Evolutionary conservation across 1,140 invertebrate genomes (phyloP).

Genomic region (Trichonephila clavipes): DNA sequence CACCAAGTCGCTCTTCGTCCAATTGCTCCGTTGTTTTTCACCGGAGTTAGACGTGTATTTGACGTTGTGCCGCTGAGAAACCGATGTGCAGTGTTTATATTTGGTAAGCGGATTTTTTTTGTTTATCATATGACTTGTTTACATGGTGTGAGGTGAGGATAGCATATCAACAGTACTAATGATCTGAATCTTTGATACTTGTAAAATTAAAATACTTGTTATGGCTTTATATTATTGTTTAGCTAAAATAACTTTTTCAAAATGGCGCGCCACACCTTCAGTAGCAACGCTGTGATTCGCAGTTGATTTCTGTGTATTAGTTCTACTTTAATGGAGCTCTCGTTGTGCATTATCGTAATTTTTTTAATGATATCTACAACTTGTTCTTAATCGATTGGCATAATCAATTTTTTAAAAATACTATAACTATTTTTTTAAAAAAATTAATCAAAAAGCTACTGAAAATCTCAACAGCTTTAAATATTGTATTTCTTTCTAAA

Average conservation of each 20-base stretch:
- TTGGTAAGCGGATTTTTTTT: neutral
- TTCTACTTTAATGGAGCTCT: no score
- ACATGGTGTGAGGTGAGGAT: neutral
- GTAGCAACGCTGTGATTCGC: neutral
- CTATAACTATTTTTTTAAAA: no score
- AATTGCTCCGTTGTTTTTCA: neutral
- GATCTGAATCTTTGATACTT: neutral
- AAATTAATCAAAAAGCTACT: no score
- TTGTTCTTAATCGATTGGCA: no score
- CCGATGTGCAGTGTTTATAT: neutral
- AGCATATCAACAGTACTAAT: neutral
- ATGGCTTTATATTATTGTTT: neutral
- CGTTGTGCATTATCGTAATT: no score
- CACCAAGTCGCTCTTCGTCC: neutral
- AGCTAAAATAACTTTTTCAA: neutral
- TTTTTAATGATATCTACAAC: no score
- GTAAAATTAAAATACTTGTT: no score
- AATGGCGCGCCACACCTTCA: neutral
- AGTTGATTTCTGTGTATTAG: neutral
- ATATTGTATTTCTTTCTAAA: no score
- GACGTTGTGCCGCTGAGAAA: neutral
- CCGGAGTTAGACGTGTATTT: no score
- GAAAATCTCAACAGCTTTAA: no score
- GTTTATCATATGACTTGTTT: neutral
- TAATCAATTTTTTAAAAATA: no score